Evolutionary conservation across 2,888 invertebrate genomes (phyloP), one percentile per base, ranked within the genome.

Genomic region (Philonicus albiceps): DNA sequence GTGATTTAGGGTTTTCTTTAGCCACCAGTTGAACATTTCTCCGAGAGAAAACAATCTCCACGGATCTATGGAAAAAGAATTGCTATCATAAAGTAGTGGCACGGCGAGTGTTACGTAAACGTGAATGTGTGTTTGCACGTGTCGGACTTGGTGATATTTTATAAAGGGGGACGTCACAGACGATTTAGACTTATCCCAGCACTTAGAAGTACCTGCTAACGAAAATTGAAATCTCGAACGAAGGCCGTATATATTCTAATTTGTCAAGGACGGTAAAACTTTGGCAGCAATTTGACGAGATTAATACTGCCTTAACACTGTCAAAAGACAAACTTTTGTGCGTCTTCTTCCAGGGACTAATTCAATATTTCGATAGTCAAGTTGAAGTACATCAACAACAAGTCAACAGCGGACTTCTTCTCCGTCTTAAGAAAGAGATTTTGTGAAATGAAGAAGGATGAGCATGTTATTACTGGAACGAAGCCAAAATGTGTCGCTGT

Each of bases 1-100:
- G 64, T 81, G 64, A 81, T 81, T 81, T 81, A 81, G 49, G 81
- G 34, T 11, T 55, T 81, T 81, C 55, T 64, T 34, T 34, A 19
- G 49, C 34, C 81, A 81, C 81, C 81, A 81, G 81, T 81, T 81
- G 81, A 81, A 30, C 81, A 81, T 81, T 31, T 81, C 64, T 64
- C 37, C 19, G 5, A 34, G 64, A 16, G 55, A 34, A 31, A 81
- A 53, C 81, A 81, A 81, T 81, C 81, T 81, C 64, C n/a, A 34
- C 22, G 55, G 81, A 81, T 55, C 81, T 81, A 81, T 81, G 37
- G 64, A 64, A 49, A 49, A 81, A 55, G 49, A 81, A 81, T 81
- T 34, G 64, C 64, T 22, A 31, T 55, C 81, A 55, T 64, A 81
- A 81, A 81, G 34, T 34, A 7, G 11, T 64, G 11, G 7, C 74